Evolutionary conservation across 2,888 invertebrate genomes (phyloP), one percentile per base, ranked within the genome.

Genomic region (Odontomyia ornata): DNA sequence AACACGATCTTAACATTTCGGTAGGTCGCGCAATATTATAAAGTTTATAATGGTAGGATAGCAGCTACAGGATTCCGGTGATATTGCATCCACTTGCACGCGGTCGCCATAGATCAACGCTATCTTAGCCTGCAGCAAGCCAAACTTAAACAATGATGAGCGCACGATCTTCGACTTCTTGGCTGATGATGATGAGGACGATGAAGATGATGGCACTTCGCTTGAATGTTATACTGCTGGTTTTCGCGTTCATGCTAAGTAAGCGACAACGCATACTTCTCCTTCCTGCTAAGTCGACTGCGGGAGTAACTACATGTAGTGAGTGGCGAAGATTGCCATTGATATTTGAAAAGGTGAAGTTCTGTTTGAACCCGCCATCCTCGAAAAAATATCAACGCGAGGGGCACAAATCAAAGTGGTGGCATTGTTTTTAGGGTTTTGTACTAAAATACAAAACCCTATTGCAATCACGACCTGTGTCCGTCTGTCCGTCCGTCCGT

Each of bases 1-100:
- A 73, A 73, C 73, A 73, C 73, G 73, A 73, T 73, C 60, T 73
- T 73, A 73, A 73, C 73, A 73, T 73, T 73, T 73, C 36, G 73
- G 60, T 57, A 60, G 73, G 73, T 57, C 73, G 60, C 57, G 43
- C 69, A 69, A 69, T 69, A 43, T 69, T 69, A 46, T 46, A 69
- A 69, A 69, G 47, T 47, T 69, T 69, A 69, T 25, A 43, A 21
- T 47, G n/a, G 23, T 1, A 23, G 36, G 65, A 18, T 18, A 11
- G 0, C 47, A 46, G 47, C 60, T 21, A 30, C 69, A 46, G 46
- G 69, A 36, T 25, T 60, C 65, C 28, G 18, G 30, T 65, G 65
- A 65, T 65, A 21, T 65, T 65, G 43, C 36, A 65, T 65, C 65
- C 65, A 36, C 30, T 36, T 36, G 36, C 21, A 21, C 47, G 47